Conservation (phyloP, 2,797 vertebrate genomes). For the Helostoma temminkii region DNA sequence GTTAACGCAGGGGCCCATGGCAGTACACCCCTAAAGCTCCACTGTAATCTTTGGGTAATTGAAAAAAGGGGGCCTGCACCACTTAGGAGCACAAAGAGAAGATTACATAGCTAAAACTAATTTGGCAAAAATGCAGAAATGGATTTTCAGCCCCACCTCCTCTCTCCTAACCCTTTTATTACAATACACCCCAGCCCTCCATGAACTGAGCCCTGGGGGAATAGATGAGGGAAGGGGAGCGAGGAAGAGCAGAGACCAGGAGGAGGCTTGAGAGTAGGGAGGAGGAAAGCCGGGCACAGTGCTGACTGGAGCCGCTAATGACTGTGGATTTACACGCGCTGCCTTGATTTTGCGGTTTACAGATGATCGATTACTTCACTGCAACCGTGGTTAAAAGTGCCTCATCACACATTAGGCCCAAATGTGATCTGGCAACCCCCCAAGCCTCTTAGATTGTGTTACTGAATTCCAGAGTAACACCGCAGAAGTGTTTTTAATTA, state of each 20-base stretch:
- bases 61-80: slow-evolving; percentile 84
- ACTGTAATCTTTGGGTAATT: slow-evolving; percentile 89
- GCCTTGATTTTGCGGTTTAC: slow-evolving; percentile 78
- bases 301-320: slow-evolving; percentile 74
- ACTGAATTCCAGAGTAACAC: slow-evolving; percentile 71
- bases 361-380: slow-evolving; percentile 79
- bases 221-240: slow-evolving; percentile 48
- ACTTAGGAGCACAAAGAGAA: slow-evolving; percentile 89
- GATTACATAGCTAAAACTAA: slow-evolving; percentile 90
- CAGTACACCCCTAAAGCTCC: slow-evolving; percentile 83
- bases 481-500: slow-evolving; percentile 83
- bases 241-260: slow-evolving; percentile 30
- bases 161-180: slow-evolving; percentile 77
- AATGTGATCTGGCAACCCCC: slow-evolving; percentile 73
- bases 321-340: slow-evolving; percentile 77
- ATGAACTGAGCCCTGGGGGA: slow-evolving; percentile 70
- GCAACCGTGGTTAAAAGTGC: slow-evolving; percentile 68
- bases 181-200: slow-evolving; percentile 77
- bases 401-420: slow-evolving; percentile 72
- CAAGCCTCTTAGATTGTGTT: slow-evolving; percentile 77
- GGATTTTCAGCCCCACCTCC: slow-evolving; percentile 83
- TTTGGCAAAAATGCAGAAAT: slow-evolving; percentile 88
- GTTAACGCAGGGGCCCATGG: slow-evolving; percentile 77
- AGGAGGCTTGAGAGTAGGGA: slow-evolving; percentile 16
- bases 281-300: slow-evolving; percentile 36